phyloP scores from a whole-genome alignment of 2,888 invertebrate genomes.

The Dynastes grantii region DNA sequence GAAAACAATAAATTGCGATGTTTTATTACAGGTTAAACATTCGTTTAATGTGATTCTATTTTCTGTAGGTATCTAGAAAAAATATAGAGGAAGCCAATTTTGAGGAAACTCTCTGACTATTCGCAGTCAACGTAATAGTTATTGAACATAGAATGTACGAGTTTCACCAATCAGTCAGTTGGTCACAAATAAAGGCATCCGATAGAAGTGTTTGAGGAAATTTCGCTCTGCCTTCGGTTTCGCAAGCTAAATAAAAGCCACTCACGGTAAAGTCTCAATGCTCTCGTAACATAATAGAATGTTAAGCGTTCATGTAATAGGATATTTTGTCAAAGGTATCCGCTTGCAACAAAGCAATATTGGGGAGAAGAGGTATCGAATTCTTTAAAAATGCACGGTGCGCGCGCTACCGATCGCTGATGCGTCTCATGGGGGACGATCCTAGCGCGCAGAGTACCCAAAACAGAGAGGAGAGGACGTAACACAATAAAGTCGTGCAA shows the following conservation, averaged over 20 bases:
- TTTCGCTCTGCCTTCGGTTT: not conserved
- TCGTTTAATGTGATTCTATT: no score
- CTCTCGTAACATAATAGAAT: conserved; percentile 37
- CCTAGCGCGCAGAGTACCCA: not conserved
- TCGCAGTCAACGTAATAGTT: not conserved
- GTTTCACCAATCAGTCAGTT: not conserved
- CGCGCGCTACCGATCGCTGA: not conserved
- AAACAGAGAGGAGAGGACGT: not conserved
- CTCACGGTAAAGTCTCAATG: conserved; percentile 1
- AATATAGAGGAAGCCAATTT: no score
- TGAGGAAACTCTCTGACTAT: not conserved
- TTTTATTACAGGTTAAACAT: no score
- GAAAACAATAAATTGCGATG: no score
- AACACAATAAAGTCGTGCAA: conserved; percentile 29
- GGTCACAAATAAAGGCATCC: not conserved
- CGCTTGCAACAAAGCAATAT: conserved; percentile 51
- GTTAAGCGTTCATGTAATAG: conserved; percentile 53
- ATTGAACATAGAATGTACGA: not conserved
- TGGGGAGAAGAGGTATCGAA: conserved; percentile 50
- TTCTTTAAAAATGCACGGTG: conserved; percentile 50
- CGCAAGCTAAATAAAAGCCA: conserved; percentile 26
- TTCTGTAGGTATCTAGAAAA: no score
- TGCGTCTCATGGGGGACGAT: not conserved
- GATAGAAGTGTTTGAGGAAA: conserved; percentile 14
- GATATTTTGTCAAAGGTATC: conserved; percentile 55